phyloP scores from a whole-genome alignment of 2,888 invertebrate species.

The Andrena chrysosceles region DNA sequence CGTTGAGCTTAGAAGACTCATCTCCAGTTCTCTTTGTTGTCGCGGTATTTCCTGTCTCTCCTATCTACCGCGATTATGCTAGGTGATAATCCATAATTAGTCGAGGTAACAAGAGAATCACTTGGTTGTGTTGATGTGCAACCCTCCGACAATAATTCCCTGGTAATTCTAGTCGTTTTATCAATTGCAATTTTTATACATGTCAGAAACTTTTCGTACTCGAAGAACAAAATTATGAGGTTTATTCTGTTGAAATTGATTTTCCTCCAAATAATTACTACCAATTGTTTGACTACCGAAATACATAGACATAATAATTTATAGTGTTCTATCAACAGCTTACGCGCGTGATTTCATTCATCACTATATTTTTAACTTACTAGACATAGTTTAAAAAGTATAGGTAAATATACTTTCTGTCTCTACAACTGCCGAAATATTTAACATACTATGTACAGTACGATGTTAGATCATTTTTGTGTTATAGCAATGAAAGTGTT shows the following conservation, averaged over 20 bases:
- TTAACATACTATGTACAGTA: too few relatives aligned
- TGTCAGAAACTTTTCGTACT: slow-evolving; percentile 35
- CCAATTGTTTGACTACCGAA: slow-evolving; percentile 8
- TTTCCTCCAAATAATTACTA: background rate
- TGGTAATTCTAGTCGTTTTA: slow-evolving; percentile 43
- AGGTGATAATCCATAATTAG: slow-evolving; percentile 58
- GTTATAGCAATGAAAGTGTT: too few relatives aligned
- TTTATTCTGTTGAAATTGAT: background rate
- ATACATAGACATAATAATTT: background rate
- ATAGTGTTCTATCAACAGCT: background rate
- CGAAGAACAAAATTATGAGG: slow-evolving; percentile 9
- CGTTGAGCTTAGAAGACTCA: slow-evolving; percentile 47
- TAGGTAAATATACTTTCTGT: background rate
- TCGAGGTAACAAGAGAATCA: slow-evolving; percentile 38
- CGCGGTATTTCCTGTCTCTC: slow-evolving; percentile 49
- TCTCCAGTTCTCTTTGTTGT: slow-evolving; percentile 43
- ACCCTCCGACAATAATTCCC: slow-evolving; percentile 43
- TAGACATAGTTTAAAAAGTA: background rate
- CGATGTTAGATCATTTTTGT: too few relatives aligned
- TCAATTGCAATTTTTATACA: slow-evolving; percentile 35
- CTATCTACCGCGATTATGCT: slow-evolving; percentile 34
- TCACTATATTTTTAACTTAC: background rate
- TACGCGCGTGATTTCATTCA: background rate
- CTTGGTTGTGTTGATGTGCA: slow-evolving; percentile 44
- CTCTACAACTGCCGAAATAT: too few relatives aligned